Conservation (phyloP, 2,797 vertebrate genomes). For the Dallia pectoralis region DNA sequence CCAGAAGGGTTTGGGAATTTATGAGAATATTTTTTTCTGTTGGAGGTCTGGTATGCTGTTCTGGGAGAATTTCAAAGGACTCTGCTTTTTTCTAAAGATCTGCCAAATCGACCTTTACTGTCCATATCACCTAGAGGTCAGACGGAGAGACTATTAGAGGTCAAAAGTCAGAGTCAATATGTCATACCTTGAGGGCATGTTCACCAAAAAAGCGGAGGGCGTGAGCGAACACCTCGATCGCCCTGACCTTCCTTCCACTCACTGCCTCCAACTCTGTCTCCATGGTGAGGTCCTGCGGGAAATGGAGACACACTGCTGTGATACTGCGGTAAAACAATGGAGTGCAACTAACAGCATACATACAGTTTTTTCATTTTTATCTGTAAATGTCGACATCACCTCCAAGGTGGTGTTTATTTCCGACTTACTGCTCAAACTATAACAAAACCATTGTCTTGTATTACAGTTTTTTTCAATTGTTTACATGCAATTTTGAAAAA, state of each 20-base stretch:
- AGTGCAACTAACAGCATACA: not conserved
- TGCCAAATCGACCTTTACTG: constrained; percentile 2
- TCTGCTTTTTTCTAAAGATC: constrained; percentile 4
- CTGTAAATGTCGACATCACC: not conserved
- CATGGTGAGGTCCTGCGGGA: constrained; percentile 87
- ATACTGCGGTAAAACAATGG: constrained; percentile 17
- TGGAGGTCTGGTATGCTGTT: not conserved
- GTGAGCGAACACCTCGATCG: constrained; percentile 90
- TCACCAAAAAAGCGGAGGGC: constrained; percentile 90
- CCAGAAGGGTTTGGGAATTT: not conserved
- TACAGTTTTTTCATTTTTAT: no score
- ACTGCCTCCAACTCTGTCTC: constrained; percentile 90
- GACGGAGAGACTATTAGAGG: not conserved
- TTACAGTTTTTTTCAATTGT: no score
- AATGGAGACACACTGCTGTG: constrained; percentile 34
- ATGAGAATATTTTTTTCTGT: not conserved
- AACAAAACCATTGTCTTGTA: no score
- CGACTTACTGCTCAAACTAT: no score
- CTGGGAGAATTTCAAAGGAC: not conserved
- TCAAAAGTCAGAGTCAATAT: not conserved
- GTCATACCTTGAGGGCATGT: constrained; percentile 85
- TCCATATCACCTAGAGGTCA: no score
- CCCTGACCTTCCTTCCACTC: constrained; percentile 82
- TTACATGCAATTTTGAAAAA: no score
- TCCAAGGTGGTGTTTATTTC: no score